phyloP scores from a whole-genome alignment of 2,113 vertebrate species.

The Smithornis capensis region DNA sequence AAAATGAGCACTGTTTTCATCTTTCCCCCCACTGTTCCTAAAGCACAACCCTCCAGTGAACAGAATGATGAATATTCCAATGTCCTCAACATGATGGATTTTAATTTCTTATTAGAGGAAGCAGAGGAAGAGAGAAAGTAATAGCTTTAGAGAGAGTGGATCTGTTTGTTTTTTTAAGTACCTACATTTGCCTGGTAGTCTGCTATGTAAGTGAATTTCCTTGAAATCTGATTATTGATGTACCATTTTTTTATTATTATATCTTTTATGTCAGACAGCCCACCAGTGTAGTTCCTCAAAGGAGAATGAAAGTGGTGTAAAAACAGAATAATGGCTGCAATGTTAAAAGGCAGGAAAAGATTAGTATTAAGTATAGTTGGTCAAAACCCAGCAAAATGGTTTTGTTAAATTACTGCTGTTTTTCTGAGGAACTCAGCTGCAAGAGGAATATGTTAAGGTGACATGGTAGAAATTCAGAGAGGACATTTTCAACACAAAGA shows the following conservation, averaged over 20 bases:
- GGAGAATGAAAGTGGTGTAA: background rate
- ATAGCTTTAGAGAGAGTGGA: slow-evolving; percentile 4
- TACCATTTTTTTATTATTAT: background rate
- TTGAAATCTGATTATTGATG: slow-evolving; percentile 39
- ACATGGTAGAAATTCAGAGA: background rate
- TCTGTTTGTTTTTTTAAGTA: slow-evolving; percentile 32
- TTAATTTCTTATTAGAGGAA: slow-evolving; percentile 55
- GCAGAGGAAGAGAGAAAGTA: slow-evolving; percentile 26
- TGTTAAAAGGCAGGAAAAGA: background rate
- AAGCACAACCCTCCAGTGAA: slow-evolving; percentile 4
- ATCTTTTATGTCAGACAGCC: background rate
- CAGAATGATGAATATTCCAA: slow-evolving; percentile 36
- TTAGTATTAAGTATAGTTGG: background rate
- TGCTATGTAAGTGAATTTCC: slow-evolving; percentile 37
- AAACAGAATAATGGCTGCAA: background rate
- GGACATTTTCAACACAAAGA: background rate
- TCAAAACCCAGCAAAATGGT: background rate
- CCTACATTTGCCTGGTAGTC: slow-evolving; percentile 14
- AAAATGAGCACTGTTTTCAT: background rate
- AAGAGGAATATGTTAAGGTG: background rate
- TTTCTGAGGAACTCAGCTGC: background rate
- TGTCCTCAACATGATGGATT: slow-evolving; percentile 38
- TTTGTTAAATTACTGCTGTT: background rate
- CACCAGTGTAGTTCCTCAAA: background rate
- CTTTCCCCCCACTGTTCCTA: background rate